These are phyloP conservation scores for Phyllopteryx taeniolatus DNA, from an alignment of 2,113 vertebrate species.

Conservation along the genomic window DNA sequence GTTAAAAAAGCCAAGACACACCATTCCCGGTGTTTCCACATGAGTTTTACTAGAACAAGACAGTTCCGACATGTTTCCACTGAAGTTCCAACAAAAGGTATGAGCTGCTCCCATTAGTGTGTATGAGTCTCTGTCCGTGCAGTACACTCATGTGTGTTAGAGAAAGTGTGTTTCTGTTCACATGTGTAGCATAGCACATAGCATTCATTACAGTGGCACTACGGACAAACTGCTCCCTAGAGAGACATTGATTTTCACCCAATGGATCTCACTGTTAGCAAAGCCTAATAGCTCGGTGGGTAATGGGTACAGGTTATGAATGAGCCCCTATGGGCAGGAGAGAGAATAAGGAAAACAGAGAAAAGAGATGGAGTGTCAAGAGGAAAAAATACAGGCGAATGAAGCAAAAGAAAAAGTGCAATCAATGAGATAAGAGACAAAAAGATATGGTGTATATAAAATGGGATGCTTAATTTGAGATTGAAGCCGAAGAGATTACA, in stretches of 20 bases:
- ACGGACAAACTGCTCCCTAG: slow-evolving; percentile 71
- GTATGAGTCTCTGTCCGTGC: neutral
- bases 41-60: neutral
- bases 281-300: slow-evolving; percentile 69
- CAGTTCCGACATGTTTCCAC: slow-evolving; percentile 16
- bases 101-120: slow-evolving; percentile 21
- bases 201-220: slow-evolving; percentile 63
- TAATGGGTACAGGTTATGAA: slow-evolving; percentile 72
- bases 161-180: neutral
- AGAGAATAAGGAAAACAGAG: slow-evolving; percentile 6
- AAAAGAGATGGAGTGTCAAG: slow-evolving; percentile 2
- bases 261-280: slow-evolving; percentile 73
- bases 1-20: neutral
- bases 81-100: slow-evolving; percentile 30
- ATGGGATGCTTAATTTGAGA: neutral
- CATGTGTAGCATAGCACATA: slow-evolving; percentile 42
- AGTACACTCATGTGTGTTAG: slow-evolving; percentile 2
- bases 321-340: slow-evolving; percentile 48
- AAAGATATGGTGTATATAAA: neutral
- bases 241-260: slow-evolving; percentile 72
- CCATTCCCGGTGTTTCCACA: neutral
- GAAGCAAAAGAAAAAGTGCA: neutral
- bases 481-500: neutral
- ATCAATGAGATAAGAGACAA: neutral
- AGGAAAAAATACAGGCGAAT: neutral